Evolutionary conservation across 2,797 vertebrate species (phyloP).

Genomic region (Prunella strophiata): DNA sequence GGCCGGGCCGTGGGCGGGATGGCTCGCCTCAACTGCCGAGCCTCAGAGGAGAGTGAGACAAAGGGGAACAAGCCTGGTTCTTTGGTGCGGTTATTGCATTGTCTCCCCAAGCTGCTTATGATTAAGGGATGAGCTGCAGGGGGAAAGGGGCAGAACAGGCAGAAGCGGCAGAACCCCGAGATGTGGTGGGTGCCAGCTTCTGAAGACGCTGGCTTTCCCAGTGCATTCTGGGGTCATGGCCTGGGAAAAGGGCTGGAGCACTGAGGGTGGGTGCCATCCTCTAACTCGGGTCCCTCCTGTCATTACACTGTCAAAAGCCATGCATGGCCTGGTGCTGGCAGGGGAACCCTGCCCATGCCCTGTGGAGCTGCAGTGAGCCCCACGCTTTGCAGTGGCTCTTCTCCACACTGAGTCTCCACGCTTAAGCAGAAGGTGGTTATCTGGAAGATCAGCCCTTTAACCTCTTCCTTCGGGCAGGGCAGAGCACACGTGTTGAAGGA

Average conservation of each 20-base stretch:
- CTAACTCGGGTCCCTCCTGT: background rate
- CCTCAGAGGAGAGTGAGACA: slow-evolving; percentile 1
- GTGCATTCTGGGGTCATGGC: background rate
- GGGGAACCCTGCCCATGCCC: rapidly evolving
- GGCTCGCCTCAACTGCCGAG: background rate
- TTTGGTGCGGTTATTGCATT: slow-evolving; percentile 49
- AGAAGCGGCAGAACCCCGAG: background rate
- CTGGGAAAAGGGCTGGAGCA: background rate
- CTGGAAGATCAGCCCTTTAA: background rate
- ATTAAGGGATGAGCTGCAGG: slow-evolving; percentile 20
- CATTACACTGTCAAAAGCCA: background rate
- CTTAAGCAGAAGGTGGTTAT: background rate
- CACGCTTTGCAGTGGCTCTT: background rate
- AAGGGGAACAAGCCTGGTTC: slow-evolving; percentile 63
- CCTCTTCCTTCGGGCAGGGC: background rate
- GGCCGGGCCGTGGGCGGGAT: background rate
- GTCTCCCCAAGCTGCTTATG: slow-evolving; percentile 49
- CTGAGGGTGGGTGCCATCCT: background rate
- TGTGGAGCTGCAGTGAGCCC: rapidly evolving
- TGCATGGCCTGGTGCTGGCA: rapidly evolving
- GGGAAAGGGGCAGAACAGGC: background rate
- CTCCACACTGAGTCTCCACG: rapidly evolving
- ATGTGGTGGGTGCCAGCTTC: background rate
- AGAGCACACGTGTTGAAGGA: rapidly evolving
- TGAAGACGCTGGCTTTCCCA: background rate